These are phyloP conservation scores for Sycophila texana DNA, from an alignment of 2,888 invertebrate species.

Conservation along the genomic window DNA sequence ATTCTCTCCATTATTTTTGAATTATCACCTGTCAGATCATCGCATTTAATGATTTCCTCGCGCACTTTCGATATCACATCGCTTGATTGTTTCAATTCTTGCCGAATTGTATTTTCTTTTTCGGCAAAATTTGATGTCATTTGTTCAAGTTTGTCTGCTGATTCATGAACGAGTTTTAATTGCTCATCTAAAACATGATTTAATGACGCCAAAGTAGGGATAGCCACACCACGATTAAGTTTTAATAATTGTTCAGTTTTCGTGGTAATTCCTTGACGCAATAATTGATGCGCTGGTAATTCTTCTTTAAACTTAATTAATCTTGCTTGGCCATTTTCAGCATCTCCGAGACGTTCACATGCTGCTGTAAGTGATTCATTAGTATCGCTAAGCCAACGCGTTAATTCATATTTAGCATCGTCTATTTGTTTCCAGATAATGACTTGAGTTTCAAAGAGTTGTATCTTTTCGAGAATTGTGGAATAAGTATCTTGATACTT, in stretches of 20 bases:
- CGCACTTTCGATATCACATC: slow-evolving; percentile 85
- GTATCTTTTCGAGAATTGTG: slow-evolving; percentile 83
- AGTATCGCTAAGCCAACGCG: slow-evolving; percentile 90
- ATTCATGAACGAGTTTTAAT: slow-evolving; percentile 84
- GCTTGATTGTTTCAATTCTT: slow-evolving; percentile 83
- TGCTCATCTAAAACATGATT: slow-evolving; percentile 84
- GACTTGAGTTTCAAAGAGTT: slow-evolving; percentile 90
- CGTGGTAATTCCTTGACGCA: slow-evolving; percentile 85
- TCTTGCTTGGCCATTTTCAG: slow-evolving; percentile 86
- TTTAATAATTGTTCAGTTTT: slow-evolving; percentile 89
- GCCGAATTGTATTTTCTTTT: slow-evolving; percentile 84
- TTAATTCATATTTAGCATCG: slow-evolving; percentile 88
- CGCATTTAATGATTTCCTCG: slow-evolving; percentile 91
- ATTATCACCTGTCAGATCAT: slow-evolving; percentile 92
- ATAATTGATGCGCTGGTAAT: slow-evolving; percentile 85
- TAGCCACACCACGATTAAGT: slow-evolving; percentile 83
- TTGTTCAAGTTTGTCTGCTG: slow-evolving; percentile 85
- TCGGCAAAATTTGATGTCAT: slow-evolving; percentile 85
- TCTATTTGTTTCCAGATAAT: slow-evolving; percentile 96
- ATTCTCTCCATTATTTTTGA: slow-evolving; percentile 88
- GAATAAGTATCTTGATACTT: slow-evolving; percentile 85
- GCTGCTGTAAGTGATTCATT: slow-evolving; percentile 86
- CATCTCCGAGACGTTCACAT: slow-evolving; percentile 86
- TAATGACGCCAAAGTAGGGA: slow-evolving; percentile 83
- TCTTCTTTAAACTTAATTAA: slow-evolving; percentile 91